A percentile compares a stretch with the other conserved stretches of the same genome.
Evolutionary conservation across 2,888 invertebrate species (phyloP).

Genomic region (Hipparchia sbordonii): DNA sequence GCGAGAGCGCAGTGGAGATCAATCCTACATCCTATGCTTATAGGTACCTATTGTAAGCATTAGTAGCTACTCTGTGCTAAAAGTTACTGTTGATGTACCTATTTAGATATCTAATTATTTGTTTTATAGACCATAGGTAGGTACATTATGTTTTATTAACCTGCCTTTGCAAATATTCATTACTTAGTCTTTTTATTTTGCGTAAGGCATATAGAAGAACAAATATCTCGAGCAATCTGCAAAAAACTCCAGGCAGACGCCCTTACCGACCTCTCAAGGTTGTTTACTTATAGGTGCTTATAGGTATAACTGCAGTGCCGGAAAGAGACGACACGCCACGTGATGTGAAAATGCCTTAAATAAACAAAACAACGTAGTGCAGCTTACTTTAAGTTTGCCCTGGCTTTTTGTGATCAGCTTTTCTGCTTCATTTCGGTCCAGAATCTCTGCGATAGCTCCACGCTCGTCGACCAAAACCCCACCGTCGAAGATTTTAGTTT

Average conservation of each 20-base stretch:
- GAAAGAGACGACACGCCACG: constrained; percentile 36
- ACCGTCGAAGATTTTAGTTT: constrained; percentile 79
- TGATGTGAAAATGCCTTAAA: constrained; percentile 26
- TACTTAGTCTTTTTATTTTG: constrained; percentile 6
- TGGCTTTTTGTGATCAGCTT: constrained; percentile 70
- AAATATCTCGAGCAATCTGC: constrained; percentile 38
- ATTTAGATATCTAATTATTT: neutral
- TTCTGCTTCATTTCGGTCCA: constrained; percentile 73
- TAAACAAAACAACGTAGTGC: constrained; percentile 29
- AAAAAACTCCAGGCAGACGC: constrained; percentile 41
- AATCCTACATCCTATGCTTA: too few species aligned
- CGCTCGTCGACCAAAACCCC: constrained; percentile 83
- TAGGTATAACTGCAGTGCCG: constrained; percentile 31
- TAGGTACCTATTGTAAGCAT: too few species aligned
- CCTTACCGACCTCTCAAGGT: constrained; percentile 45
- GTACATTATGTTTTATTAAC: constrained; percentile 3
- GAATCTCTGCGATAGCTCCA: constrained; percentile 82
- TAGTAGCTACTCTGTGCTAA: neutral
- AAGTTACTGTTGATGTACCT: neutral
- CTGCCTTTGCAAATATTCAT: neutral
- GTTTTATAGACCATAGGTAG: too few species aligned
- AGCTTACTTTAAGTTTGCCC: constrained; percentile 79
- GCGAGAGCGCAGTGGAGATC: too few species aligned
- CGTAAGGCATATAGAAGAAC: constrained; percentile 23
- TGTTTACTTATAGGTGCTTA: constrained; percentile 14